Percentiles rank a stretch among this genome's conserved stretches.
These are phyloP conservation scores for Macrosteles quadrilineatus DNA, from an alignment of 1,140 invertebrate species.

Conservation along the genomic window DNA sequence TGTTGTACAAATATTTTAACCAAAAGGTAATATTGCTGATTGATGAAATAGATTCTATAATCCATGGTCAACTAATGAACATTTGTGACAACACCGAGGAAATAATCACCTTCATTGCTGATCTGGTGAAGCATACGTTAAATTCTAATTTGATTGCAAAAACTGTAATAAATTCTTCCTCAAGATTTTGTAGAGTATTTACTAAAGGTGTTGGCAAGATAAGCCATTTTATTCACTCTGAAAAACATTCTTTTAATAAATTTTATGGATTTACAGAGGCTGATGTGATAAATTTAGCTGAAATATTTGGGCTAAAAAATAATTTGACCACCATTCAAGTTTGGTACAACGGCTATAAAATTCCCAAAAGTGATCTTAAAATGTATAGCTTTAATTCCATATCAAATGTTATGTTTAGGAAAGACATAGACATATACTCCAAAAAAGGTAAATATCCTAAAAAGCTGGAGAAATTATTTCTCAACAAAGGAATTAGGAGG, in stretches of 20 bases:
- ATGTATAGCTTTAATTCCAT: background rate
- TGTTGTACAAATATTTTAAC: slow-evolving; percentile 5
- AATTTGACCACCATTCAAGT: background rate
- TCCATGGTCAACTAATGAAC: background rate
- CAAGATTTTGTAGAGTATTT: background rate
- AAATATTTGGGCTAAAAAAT: background rate
- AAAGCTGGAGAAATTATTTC: too few relatives aligned
- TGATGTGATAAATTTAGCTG: background rate
- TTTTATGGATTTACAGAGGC: slow-evolving; percentile 2
- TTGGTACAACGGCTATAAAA: background rate
- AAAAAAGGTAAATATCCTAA: too few relatives aligned
- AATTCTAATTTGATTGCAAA: background rate
- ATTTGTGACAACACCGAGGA: background rate
- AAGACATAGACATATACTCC: too few relatives aligned
- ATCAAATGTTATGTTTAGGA: background rate
- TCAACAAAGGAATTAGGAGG: too few relatives aligned
- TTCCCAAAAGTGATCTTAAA: background rate
- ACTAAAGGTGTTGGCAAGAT: background rate
- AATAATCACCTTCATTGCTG: background rate
- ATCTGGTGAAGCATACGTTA: background rate
- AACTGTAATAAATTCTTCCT: background rate
- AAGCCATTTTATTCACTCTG: too few relatives aligned
- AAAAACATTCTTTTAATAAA: background rate
- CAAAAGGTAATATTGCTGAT: background rate
- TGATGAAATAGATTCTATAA: background rate